These are phyloP conservation scores for Achroia grisella DNA, from an alignment of 1,140 invertebrate genomes.

Conservation along the genomic window DNA sequence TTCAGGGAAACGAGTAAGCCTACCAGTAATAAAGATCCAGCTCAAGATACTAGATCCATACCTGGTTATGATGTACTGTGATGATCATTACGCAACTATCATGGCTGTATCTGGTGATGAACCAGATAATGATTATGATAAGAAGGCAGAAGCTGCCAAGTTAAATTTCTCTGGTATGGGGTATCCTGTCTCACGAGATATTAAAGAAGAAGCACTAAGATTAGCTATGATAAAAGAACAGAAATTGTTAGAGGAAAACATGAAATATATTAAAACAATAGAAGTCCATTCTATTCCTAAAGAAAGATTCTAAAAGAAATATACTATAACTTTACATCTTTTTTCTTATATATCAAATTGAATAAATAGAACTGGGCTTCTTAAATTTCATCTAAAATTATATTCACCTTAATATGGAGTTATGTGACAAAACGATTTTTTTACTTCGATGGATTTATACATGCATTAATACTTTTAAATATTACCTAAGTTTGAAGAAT, in stretches of 20 bases:
- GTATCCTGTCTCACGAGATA: constrained; percentile 17
- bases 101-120: constrained; percentile 34
- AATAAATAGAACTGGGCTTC: too few species aligned
- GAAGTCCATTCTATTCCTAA: not conserved
- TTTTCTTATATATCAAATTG: too few species aligned
- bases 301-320: not conserved
- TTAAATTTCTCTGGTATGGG: constrained; percentile 33
- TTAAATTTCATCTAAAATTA: too few species aligned
- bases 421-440: too few species aligned
- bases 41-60: constrained; percentile 46
- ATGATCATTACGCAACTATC: constrained; percentile 26
- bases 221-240: not conserved
- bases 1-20: too few species aligned
- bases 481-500: too few species aligned
- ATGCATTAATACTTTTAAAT: too few species aligned
- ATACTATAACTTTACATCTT: too few species aligned
- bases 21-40: constrained; percentile 17
- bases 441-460: too few species aligned
- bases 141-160: constrained; percentile 19
- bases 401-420: too few species aligned
- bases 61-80: constrained; percentile 39
- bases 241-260: not conserved
- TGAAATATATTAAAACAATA: not conserved
- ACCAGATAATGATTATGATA: constrained; percentile 20
- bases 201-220: not conserved